phyloP scores from a whole-genome alignment of 2,797 vertebrate species.

The Decapterus maruadsi region DNA sequence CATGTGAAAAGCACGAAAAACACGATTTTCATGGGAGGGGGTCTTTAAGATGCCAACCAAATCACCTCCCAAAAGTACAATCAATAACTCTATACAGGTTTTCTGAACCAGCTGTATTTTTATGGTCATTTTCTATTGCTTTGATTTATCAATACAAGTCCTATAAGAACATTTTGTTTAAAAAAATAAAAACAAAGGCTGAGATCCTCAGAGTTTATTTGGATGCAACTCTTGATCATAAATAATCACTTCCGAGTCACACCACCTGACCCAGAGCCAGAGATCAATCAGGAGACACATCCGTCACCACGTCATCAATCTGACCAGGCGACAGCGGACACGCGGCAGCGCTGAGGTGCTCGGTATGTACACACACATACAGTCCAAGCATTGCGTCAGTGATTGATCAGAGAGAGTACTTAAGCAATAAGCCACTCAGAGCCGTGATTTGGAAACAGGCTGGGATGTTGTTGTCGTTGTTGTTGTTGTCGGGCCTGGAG shows the following conservation, averaged over 20 bases:
- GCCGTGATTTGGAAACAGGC: slow-evolving; percentile 25
- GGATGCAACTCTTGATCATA: background rate
- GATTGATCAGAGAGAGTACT: slow-evolving; percentile 45
- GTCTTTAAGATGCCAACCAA: no score
- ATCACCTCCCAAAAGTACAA: no score
- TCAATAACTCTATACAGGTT: no score
- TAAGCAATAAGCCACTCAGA: slow-evolving; percentile 28
- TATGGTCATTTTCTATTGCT: no score
- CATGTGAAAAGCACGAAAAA: no score
- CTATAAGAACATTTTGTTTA: background rate
- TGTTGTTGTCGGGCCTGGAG: slow-evolving; percentile 1
- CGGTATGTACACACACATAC: slow-evolving; percentile 34
- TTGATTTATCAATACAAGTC: no score
- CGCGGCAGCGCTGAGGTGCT: slow-evolving; percentile 18
- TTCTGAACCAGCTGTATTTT: no score
- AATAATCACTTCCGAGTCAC: slow-evolving; percentile 6
- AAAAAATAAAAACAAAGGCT: background rate
- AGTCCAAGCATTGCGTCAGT: slow-evolving; percentile 17
- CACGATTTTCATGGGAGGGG: no score
- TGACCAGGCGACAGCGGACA: slow-evolving; percentile 45
- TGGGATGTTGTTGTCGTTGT: background rate
- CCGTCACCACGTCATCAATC: slow-evolving; percentile 64
- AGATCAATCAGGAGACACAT: slow-evolving; percentile 62
- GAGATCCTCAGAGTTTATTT: background rate
- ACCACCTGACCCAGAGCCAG: slow-evolving; percentile 16